Base-by-base conservation (phyloP, 2,888 invertebrate genomes). In the Pterobdella sp. region DNA sequence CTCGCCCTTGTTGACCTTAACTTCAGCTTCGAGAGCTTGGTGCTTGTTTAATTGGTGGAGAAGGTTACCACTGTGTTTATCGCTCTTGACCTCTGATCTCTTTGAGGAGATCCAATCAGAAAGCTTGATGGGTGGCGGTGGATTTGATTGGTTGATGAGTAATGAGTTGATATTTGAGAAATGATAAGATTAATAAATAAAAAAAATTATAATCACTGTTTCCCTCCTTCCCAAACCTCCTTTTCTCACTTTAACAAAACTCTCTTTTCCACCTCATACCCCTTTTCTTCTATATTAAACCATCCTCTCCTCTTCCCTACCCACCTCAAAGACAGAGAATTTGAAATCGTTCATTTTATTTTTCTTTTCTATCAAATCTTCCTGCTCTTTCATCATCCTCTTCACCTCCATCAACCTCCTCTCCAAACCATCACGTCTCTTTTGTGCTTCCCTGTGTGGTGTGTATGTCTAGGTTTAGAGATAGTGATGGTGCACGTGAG, bases 101-200 rank as follows among this genome's bases (percentile, higher is more conserved):
- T 97, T 97, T 80, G 95, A 95, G 34, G 89, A 87, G 74, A 97
- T 89, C 96, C 96, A 97, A 0, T 88, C 88, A 68, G 90, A 88
- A 14, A 95, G 84, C 84, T 84, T 77, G 0, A 78, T 76, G 36
- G 42, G 36, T n/a, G 42, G 42, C 18, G 42, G 42, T 7, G 7
- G 42, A 42, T 14, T 42, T 42, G 42, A 18, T 42, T 42, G 42
- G 42, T 42, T 14, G 42, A 18, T 42, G 42, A 42, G 18, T 35
- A 22, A 18, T 22, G 10, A 18, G 52, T 18, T 22, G 22, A 18
- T 29, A 18, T 67, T 70, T 65, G 29, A 31, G 14, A 69, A 32
- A 14, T 68, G 69, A 29, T 71, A 35, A 68, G 18, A 14, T 71
- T 29, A 65, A 29, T 14, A 14, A 14, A 29, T 64, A 64, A 14